Conservation (phyloP, 2,113 vertebrate species). For the Neotoma lepida region DNA sequence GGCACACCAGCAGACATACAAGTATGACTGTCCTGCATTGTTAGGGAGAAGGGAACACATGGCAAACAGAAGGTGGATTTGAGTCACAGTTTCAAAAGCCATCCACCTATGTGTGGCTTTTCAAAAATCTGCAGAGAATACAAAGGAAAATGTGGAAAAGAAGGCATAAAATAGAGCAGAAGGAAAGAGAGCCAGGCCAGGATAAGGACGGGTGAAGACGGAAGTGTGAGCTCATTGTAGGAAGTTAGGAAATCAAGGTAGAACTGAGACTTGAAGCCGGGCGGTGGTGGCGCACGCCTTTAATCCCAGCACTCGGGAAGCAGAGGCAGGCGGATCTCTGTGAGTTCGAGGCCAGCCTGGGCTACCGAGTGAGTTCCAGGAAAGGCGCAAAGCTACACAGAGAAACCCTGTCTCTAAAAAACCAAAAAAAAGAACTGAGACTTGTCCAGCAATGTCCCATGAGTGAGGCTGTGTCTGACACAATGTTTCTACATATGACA, state of each 20-base stretch:
- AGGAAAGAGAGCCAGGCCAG: rapidly evolving
- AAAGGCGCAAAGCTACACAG: no score
- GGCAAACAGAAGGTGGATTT: background rate
- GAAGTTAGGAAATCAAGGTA: background rate
- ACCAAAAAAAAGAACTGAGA: background rate
- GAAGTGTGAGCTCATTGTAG: background rate
- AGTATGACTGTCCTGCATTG: background rate
- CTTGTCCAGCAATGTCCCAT: rapidly evolving
- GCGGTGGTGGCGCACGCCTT: no score
- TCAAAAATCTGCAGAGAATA: background rate
- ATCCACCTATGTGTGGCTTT: background rate
- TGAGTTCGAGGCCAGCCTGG: no score
- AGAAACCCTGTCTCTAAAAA: no score
- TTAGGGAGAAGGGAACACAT: background rate
- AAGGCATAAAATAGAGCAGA: rapidly evolving
- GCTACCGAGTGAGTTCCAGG: no score
- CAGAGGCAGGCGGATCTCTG: no score
- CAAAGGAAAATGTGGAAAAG: no score
- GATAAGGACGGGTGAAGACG: background rate
- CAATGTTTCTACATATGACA: rapidly evolving
- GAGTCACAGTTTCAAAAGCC: background rate
- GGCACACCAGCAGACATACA: background rate
- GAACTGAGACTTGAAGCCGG: background rate
- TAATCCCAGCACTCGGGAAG: no score
- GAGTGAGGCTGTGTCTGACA: background rate